phyloP scores from a whole-genome alignment of 2,113 vertebrate genomes.

The Pyxicephalus adspersus region DNA sequence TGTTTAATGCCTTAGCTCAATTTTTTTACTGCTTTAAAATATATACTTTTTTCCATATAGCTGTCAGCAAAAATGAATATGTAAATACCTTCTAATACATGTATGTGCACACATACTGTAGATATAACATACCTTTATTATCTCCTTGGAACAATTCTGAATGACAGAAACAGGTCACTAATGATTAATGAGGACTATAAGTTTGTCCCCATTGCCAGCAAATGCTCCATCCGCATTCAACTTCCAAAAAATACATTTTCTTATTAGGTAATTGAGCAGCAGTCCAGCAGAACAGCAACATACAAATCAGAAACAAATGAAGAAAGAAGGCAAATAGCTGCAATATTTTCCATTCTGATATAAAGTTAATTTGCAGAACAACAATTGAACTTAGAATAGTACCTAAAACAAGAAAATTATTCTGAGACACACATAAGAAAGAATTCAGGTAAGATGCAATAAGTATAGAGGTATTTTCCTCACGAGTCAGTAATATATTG shows the following conservation, averaged over 20 bases:
- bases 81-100: background rate
- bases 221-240: background rate
- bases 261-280: slow-evolving; percentile 3
- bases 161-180: slow-evolving; percentile 42
- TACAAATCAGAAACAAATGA: background rate
- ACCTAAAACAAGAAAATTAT: no score
- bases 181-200: background rate
- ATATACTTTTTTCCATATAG: background rate
- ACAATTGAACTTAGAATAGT: no score
- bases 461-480: no score
- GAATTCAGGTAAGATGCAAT: no score
- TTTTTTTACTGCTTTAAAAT: no score
- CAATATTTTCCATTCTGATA: background rate
- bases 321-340: background rate
- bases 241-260: background rate
- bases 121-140: background rate
- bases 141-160: background rate
- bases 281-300: background rate
- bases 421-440: no score
- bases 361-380: no score
- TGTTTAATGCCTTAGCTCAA: no score
- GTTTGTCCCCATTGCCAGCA: background rate
- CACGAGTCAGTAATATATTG: no score
- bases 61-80: background rate
- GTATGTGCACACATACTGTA: background rate